Base-by-base conservation (phyloP, 1,140 invertebrate genomes). In the Tetramorium parvispinum region DNA sequence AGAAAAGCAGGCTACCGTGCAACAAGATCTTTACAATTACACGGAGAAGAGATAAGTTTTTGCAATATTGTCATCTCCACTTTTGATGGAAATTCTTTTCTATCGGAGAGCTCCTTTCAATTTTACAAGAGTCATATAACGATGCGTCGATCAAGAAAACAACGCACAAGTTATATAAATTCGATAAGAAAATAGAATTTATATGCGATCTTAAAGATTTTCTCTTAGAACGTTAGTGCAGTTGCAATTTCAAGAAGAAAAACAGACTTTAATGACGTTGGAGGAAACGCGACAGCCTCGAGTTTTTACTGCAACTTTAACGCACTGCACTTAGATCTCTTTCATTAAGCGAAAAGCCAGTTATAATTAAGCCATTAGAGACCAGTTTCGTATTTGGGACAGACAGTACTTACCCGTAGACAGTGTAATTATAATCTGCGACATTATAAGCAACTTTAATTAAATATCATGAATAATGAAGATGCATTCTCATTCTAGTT, bases 41-140 rank as follows among this genome's bases (percentile, higher is more conserved):
- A 32, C 40, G 13, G 4, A 40, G n/a, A 65, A 16, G 46, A n/a
- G 18, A 77, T 57, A 21, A 86, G 66, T 66, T 88, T 78, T 46
- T 78, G 76, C 65, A 85, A 40, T 68, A 66, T 57, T 46, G 53
- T 57, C 73, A 65, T 89, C 40, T 91, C 24, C 13, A 87, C 76
- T 71, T 91, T 21, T 59, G 57, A 32, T 24, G 65, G 16, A 91
- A 49, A 85, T 89, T 87, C 61, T 65, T 91, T 53, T 91, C 89
- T 0, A 32, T 24, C 21, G 68, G 10, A 88, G 40, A 18, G 86
- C 81, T 27, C 32, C 3, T 11, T 81, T 85, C 1, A 91, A 10
- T 27, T 91, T 21, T 5, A 16, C 13, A 0, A 90, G 51, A 3
- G 68, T 55, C 0, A 32, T 24, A 0, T 75, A 79, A 18, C 87